A percentile compares a stretch with the other conserved stretches of the same genome.
These are phyloP conservation scores for Aplodontia rufa DNA, from an alignment of 2,113 vertebrate genomes.

Conservation along the genomic window DNA sequence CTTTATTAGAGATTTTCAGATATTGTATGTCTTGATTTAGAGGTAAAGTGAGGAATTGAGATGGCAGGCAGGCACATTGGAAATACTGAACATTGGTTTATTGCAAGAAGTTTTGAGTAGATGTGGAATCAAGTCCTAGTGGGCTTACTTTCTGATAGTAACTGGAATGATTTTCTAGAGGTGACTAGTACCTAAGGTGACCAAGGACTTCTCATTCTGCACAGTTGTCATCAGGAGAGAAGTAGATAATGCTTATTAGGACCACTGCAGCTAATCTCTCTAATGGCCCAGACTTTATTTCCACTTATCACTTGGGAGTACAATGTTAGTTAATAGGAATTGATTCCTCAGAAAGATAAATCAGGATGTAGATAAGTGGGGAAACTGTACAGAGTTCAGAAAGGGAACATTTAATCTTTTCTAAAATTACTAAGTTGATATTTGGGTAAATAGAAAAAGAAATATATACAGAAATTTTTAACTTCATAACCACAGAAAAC, in stretches of 20 bases:
- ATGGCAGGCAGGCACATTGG: background rate
- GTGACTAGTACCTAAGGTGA: too few relatives aligned
- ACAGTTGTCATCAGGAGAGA: background rate
- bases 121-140: background rate
- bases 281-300: background rate
- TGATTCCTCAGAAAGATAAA: background rate
- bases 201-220: background rate
- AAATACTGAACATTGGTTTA: background rate
- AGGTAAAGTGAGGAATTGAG: background rate
- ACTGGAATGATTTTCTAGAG: background rate
- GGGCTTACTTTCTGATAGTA: background rate
- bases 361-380: background rate
- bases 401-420: background rate
- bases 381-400: background rate
- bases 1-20: background rate
- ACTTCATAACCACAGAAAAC: background rate
- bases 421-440: background rate
- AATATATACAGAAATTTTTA: background rate
- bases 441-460: background rate
- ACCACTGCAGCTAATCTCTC: background rate
- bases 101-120: background rate
- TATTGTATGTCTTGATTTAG: background rate
- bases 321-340: background rate
- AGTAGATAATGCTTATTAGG: background rate
- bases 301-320: too few relatives aligned